These are phyloP conservation scores for Glaucopsyche alexis DNA, from an alignment of 2,888 invertebrate species.

Conservation along the genomic window DNA sequence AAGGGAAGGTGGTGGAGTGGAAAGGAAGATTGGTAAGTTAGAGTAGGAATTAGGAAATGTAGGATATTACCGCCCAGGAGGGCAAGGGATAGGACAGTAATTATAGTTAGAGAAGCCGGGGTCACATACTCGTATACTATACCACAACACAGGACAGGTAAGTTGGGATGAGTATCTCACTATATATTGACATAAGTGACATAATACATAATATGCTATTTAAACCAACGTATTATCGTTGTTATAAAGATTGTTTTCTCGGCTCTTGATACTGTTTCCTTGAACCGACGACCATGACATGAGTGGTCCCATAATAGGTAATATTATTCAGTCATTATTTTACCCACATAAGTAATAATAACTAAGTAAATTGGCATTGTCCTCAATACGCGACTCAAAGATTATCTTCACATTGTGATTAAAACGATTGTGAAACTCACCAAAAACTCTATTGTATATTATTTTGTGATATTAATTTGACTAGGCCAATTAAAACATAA, in stretches of 20 bases:
- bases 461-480: background rate
- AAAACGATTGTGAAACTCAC: conserved; percentile 8
- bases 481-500: no score
- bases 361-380: conserved; percentile 25
- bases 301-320: conserved; percentile 20
- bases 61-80: no score
- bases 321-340: conserved; percentile 26
- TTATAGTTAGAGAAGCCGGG: no score
- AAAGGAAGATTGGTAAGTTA: no score
- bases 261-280: background rate
- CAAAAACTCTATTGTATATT: background rate
- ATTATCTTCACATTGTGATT: conserved; percentile 12
- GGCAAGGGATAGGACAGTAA: no score
- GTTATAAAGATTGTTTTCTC: background rate
- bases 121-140: no score
- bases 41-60: no score
- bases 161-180: no score
- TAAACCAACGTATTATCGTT: background rate
- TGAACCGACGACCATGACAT: conserved; percentile 37
- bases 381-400: conserved; percentile 6
- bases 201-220: background rate
- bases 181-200: no score
- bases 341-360: conserved; percentile 30
- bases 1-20: no score
- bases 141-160: no score